Percentiles rank a stretch among this genome's conserved stretches.
Conservation (phyloP, 2,797 vertebrate species). For the Cyclura pinguis region DNA sequence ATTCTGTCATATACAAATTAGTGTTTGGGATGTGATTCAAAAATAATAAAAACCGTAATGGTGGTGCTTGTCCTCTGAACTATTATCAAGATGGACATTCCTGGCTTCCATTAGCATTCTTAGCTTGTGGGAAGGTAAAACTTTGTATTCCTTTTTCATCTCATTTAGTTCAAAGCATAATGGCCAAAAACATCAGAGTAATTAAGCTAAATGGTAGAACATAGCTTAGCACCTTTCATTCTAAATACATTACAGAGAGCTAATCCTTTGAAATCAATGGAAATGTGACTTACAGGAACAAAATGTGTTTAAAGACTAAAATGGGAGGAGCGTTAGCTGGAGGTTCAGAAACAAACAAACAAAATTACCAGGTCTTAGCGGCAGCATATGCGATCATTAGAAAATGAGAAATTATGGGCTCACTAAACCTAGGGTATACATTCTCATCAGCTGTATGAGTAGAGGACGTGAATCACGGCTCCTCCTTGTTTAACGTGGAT, state of each 20-base stretch:
- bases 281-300: neutral
- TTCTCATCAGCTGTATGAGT: neutral
- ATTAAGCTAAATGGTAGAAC: conserved; percentile 39
- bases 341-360: neutral
- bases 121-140: neutral
- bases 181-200: conserved; percentile 38
- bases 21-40: conserved; percentile 66
- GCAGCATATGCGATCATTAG: too few species aligned
- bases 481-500: neutral
- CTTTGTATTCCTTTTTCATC: conserved; percentile 43
- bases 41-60: conserved; percentile 51
- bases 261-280: conserved; percentile 2
- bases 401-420: neutral
- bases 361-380: neutral
- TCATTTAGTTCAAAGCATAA: conserved; percentile 49
- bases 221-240: conserved; percentile 12
- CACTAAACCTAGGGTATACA: neutral
- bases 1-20: conserved; percentile 70
- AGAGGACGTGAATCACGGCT: too few species aligned
- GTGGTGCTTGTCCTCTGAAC: conserved; percentile 44
- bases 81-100: conserved; percentile 5
- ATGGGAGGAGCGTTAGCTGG: neutral
- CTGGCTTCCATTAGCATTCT: conserved; percentile 18
- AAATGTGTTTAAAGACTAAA: conserved; percentile 27
- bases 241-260: neutral